Percentiles rank a stretch among this genome's conserved stretches.
phyloP scores from a whole-genome alignment of 92 coral and sea anemone species.

The Paramuricea clavata region DNA sequence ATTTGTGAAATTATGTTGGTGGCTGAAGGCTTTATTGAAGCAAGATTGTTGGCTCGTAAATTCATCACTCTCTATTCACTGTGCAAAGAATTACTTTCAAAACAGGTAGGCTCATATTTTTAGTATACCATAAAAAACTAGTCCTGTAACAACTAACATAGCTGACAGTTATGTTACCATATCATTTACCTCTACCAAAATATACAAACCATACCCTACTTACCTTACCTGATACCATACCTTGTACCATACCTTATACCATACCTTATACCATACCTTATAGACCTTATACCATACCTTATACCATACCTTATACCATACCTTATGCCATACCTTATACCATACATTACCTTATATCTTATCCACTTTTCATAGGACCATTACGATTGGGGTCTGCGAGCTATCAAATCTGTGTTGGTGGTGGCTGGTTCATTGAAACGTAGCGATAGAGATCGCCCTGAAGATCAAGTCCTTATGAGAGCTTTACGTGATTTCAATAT shows the following conservation, averaged over 20 bases:
- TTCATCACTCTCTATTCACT: slow-evolving; percentile 97
- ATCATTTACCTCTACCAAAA: too few species aligned
- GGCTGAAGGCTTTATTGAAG: slow-evolving; percentile 98
- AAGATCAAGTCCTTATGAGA: slow-evolving; percentile 98
- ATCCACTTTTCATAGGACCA: slow-evolving; percentile 75
- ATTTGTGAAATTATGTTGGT: slow-evolving; percentile 99
- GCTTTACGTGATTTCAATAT: slow-evolving; percentile 99
- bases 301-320: too few species aligned
- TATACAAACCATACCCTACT: background rate
- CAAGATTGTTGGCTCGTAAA: slow-evolving; percentile 93
- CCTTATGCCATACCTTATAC: too few species aligned
- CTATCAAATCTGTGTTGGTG: slow-evolving; percentile 97
- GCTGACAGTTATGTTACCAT: too few species aligned
- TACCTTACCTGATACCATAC: too few species aligned
- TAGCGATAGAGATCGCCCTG: slow-evolving; percentile 96
- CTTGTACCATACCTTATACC: too few species aligned
- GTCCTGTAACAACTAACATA: too few species aligned
- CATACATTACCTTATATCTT: background rate
- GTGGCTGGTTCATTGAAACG: slow-evolving; percentile 99
- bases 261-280: too few species aligned
- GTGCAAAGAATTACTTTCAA: slow-evolving; percentile 96
- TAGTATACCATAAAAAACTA: too few species aligned
- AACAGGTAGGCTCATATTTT: slow-evolving; percentile 92
- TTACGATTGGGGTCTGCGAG: slow-evolving; percentile 99
- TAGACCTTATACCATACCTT: too few species aligned